Conservation (phyloP, 1,140 invertebrate genomes). For the Drosophila sp. region DNA sequence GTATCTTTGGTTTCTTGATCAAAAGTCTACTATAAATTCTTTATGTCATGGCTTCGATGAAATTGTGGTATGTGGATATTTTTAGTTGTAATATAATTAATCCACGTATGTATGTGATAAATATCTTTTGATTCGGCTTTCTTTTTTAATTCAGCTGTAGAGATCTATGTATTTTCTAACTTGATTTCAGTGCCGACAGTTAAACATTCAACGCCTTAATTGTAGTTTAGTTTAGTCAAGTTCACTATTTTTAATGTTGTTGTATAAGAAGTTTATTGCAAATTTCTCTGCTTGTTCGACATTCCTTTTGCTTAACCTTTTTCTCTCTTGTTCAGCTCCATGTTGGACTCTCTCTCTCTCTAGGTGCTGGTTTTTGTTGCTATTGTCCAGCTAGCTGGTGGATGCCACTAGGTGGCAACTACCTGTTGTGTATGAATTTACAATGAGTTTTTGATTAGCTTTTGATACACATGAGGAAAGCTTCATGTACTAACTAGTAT, state of each 20-base stretch:
- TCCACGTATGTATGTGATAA: no score
- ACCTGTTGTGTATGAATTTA: slow-evolving; percentile 67
- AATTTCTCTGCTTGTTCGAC: slow-evolving; percentile 46
- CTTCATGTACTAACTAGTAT: slow-evolving; percentile 5
- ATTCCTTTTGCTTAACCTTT: slow-evolving; percentile 62
- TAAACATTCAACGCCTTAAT: slow-evolving; percentile 27
- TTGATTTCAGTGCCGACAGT: slow-evolving; percentile 28
- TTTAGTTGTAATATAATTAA: no score
- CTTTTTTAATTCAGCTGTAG: no score
- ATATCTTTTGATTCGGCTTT: no score
- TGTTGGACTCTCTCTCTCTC: not conserved
- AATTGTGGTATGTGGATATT: no score
- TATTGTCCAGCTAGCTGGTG: not conserved
- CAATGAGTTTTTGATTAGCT: slow-evolving; percentile 80
- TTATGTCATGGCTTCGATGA: no score
- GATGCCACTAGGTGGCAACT: slow-evolving; percentile 16
- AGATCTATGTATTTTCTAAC: slow-evolving; percentile 18
- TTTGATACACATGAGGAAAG: slow-evolving; percentile 39
- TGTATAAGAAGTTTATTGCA: slow-evolving; percentile 45
- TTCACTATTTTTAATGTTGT: not conserved
- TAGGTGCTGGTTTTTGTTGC: no score
- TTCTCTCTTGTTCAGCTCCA: not conserved
- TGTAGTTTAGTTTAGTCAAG: not conserved
- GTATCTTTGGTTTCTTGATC: not conserved
- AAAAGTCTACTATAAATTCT: not conserved